These are phyloP conservation scores for Cephus pulcher DNA, from an alignment of 2,888 invertebrate genomes.

Conservation along the genomic window DNA sequence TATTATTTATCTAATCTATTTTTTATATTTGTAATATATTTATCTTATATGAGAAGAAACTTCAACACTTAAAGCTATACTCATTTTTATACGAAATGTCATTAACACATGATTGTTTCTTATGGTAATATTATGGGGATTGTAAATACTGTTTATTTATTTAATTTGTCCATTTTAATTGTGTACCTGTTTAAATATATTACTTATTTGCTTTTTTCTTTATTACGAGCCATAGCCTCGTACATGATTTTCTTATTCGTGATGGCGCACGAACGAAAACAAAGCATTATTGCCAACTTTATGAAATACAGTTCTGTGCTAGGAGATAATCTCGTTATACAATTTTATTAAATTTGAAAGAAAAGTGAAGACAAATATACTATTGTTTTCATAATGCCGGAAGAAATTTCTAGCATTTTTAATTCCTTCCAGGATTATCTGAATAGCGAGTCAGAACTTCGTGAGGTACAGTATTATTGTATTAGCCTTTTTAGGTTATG, in stretches of 20 bases:
- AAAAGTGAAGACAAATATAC: background rate
- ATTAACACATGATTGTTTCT: background rate
- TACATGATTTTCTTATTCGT: background rate
- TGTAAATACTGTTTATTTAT: background rate
- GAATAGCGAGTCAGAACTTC: conserved; percentile 81
- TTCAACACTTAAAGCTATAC: background rate
- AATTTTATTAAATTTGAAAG: background rate
- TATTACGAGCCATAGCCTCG: background rate
- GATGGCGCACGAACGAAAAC: background rate
- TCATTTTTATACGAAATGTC: background rate
- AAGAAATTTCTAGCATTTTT: conserved; percentile 73
- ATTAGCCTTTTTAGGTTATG: conserved; percentile 1
- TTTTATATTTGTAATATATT: background rate
- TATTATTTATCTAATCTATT: background rate
- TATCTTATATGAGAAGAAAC: background rate
- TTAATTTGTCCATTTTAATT: background rate
- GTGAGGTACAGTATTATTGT: conserved; percentile 73
- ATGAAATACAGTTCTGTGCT: background rate
- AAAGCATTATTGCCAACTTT: background rate
- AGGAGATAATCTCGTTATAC: background rate
- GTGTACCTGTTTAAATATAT: background rate
- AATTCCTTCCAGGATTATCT: conserved; percentile 82
- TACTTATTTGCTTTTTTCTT: too few species aligned
- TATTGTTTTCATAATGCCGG: conserved; percentile 62
- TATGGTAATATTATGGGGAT: background rate